These are phyloP conservation scores for Ooceraea biroi DNA, from an alignment of 1,140 invertebrate genomes.

Conservation along the genomic window DNA sequence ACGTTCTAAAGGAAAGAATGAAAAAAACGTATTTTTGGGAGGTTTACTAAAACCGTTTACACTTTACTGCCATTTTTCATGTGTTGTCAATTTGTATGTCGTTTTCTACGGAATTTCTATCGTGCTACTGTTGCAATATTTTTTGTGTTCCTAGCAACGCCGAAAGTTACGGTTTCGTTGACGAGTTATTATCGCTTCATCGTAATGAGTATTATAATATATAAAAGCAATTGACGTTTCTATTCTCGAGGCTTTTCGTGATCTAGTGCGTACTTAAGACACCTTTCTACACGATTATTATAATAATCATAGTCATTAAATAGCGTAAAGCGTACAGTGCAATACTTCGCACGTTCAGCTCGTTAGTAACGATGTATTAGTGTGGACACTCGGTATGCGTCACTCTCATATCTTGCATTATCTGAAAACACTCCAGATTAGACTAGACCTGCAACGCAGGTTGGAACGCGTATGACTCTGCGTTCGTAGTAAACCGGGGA, in stretches of 20 bases:
- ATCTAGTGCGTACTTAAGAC: conserved; percentile 46
- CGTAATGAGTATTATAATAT: neutral
- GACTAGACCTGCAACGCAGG: neutral
- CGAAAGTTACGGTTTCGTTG: neutral
- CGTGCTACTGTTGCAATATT: neutral
- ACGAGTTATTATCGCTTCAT: neutral
- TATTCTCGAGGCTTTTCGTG: neutral
- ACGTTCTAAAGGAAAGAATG: conserved; percentile 7
- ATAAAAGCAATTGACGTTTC: neutral
- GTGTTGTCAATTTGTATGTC: neutral
- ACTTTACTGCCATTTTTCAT: conserved; percentile 18
- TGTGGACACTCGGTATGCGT: neutral
- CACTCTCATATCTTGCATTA: neutral
- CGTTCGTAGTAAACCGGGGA: neutral
- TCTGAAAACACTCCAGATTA: neutral
- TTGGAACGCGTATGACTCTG: neutral
- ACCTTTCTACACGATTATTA: neutral
- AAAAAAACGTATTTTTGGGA: conserved; percentile 1
- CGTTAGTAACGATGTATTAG: neutral
- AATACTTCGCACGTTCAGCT: neutral
- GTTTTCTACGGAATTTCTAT: neutral
- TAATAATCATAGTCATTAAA: neutral
- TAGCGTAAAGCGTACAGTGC: conserved; percentile 1
- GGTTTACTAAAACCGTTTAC: neutral
- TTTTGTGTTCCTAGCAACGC: conserved; percentile 18